Percentiles rank a stretch among this genome's conserved stretches.
phyloP scores from a whole-genome alignment of 2,888 invertebrate species.

The Entomobrya multifasciata region DNA sequence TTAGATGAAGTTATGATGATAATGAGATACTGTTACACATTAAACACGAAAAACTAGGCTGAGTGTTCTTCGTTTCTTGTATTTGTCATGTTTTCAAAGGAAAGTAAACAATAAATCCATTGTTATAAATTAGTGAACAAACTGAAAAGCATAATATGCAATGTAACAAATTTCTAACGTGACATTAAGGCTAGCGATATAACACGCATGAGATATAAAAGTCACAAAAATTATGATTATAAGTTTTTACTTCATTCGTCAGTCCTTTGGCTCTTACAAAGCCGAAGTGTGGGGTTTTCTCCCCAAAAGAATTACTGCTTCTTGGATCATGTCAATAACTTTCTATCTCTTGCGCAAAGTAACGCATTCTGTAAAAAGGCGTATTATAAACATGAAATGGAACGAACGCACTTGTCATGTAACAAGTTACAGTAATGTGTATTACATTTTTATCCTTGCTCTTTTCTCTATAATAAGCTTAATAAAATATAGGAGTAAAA shows the following conservation, averaged over 20 bases:
- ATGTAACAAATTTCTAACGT: too few relatives aligned
- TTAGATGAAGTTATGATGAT: background rate
- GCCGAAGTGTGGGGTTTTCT: background rate
- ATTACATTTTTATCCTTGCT: background rate
- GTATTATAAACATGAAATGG: background rate
- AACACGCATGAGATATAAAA: slow-evolving; percentile 61
- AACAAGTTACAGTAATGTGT: background rate
- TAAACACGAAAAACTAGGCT: background rate
- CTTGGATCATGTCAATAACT: too few relatives aligned
- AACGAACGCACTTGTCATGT: slow-evolving; percentile 26
- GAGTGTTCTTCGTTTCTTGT: too few relatives aligned
- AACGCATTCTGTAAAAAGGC: background rate
- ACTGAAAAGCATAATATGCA: slow-evolving; percentile 43
- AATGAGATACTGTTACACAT: slow-evolving; percentile 20
- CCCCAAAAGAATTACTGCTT: background rate
- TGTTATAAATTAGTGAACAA: slow-evolving; percentile 33
- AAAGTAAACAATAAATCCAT: background rate
- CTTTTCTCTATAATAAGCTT: slow-evolving; percentile 4
- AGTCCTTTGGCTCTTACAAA: background rate
- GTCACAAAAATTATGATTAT: slow-evolving; percentile 61
- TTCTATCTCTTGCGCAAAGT: background rate
- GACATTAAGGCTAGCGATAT: slow-evolving; percentile 68
- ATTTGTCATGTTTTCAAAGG: slow-evolving; percentile 6
- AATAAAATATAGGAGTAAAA: slow-evolving; percentile 6
- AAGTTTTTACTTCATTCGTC: slow-evolving; percentile 36